Conservation (phyloP, 1,140 invertebrate species). For the Elymnias hypermnestra region DNA sequence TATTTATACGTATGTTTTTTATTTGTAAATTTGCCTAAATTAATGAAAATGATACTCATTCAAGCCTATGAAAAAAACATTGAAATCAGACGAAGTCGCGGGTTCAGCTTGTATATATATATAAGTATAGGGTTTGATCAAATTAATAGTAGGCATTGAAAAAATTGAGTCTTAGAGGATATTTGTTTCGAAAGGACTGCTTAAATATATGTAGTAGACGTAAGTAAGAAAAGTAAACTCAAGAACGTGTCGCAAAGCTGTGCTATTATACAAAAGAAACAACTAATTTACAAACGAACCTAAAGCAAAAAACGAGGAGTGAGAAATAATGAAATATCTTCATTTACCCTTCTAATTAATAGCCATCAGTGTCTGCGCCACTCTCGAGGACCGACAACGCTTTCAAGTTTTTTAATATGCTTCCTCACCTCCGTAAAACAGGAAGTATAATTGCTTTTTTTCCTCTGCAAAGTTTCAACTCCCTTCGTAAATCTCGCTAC, state of each 20-base stretch:
- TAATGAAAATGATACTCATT: too few species aligned
- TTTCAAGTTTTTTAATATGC: conserved; percentile 75
- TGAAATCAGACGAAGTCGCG: too few species aligned
- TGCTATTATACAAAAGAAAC: not conserved
- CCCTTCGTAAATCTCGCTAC: conserved; percentile 57
- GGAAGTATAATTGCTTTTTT: conserved; percentile 71
- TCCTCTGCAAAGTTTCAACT: conserved; percentile 49
- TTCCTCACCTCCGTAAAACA: conserved; percentile 70
- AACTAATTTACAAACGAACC: conserved; percentile 9
- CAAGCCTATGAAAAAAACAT: too few species aligned
- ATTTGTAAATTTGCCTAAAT: too few species aligned
- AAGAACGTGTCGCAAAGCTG: not conserved
- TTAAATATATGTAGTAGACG: too few species aligned
- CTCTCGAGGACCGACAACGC: conserved; percentile 62
- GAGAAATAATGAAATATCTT: conserved; percentile 69
- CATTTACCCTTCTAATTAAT: conserved; percentile 73
- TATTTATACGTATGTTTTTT: too few species aligned
- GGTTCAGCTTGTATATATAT: too few species aligned
- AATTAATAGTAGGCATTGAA: too few species aligned
- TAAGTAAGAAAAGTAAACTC: too few species aligned
- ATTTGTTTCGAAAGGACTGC: too few species aligned
- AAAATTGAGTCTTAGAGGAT: too few species aligned
- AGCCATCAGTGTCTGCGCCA: conserved; percentile 71
- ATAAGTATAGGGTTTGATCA: too few species aligned
- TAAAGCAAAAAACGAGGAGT: conserved; percentile 31